Base-by-base conservation (phyloP, 2,797 vertebrate species). In the Siniperca scherzeri region DNA sequence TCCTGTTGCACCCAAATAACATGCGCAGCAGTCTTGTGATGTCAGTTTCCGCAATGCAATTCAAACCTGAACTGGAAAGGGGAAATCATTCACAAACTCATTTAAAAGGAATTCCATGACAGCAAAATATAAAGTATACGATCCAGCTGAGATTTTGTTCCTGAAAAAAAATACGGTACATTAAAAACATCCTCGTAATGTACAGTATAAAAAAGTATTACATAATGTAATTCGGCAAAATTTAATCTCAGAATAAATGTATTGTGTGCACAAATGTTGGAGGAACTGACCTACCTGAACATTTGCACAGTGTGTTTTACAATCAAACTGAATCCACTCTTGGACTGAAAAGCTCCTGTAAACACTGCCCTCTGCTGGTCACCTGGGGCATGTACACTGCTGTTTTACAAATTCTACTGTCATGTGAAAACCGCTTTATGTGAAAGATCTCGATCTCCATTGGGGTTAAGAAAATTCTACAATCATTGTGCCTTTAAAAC, bases 321-420 rank as follows among this genome's bases (percentile, higher is more conserved):
- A 40, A 7, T 61, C 11, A 9, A 22, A 30, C 17, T 73, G n/a
- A 66, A 50, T 57, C 19, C 25, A 40, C 16, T 57, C 36, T 22
- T 38, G 46, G 7, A 25, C 22, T 70, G 33, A 42, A 21, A 25
- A 12, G 1, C 38, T 62, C 4, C 10, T 64, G 6, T 70, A 25
- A 70, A 86, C 42, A 79, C 68, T 84, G 81, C 4, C 75, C 72
- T 76, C 87, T 88, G 71, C 71, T 86, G 87, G 87, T 73, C 57
- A 50, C 6, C 21, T 13, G 25, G 0, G 3, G 25, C 11, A 57
- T 8, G 7, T 40, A 33, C 74, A 46, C 2, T 9, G 7, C 42
- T n/a, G 19, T 19, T 67, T 33, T 1, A 30, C 42, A 30, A 4
- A 9, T 36, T 19, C 30, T n/a, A 44, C 22, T 0, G 25, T 2